A percentile compares a stretch with the other conserved stretches of the same genome.
phyloP scores from a whole-genome alignment of 2,113 vertebrate species.

The Dolichallabes microphthalmus region DNA sequence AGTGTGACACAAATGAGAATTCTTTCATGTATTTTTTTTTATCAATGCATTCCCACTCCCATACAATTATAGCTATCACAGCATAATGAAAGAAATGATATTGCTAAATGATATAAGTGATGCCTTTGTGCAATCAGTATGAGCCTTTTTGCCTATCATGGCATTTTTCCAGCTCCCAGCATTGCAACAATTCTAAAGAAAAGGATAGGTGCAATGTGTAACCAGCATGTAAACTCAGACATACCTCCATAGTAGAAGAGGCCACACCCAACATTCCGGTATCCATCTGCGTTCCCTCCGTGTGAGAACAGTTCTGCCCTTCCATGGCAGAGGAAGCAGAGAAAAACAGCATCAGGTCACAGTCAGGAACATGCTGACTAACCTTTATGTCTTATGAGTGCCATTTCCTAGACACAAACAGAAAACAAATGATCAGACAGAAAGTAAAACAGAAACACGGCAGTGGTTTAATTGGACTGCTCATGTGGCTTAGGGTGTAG shows the following conservation, averaged over 20 bases:
- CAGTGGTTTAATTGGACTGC: background rate
- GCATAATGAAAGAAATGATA: background rate
- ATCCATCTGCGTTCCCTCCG: slow-evolving; percentile 73
- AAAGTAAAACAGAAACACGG: background rate
- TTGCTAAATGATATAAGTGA: background rate
- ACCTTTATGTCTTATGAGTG: slow-evolving; percentile 44
- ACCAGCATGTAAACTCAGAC: background rate
- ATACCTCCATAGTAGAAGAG: slow-evolving; percentile 69
- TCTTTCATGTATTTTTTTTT: background rate
- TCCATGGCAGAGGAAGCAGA: slow-evolving; percentile 76
- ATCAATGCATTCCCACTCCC: background rate
- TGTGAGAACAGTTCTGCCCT: slow-evolving; percentile 76
- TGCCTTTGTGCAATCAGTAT: background rate
- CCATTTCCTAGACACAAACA: slow-evolving; percentile 67
- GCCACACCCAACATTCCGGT: slow-evolving; percentile 65
- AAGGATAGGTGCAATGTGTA: background rate
- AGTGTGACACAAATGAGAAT: background rate
- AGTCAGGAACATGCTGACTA: slow-evolving; percentile 29
- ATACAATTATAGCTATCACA: background rate
- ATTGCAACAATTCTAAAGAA: slow-evolving; percentile 1
- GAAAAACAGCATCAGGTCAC: slow-evolving; percentile 71
- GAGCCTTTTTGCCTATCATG: background rate
- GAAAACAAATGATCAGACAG: background rate
- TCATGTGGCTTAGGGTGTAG: background rate
- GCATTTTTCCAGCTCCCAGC: background rate